Conservation (phyloP, 2,888 invertebrate species). For the Uropetala carovei region DNA sequence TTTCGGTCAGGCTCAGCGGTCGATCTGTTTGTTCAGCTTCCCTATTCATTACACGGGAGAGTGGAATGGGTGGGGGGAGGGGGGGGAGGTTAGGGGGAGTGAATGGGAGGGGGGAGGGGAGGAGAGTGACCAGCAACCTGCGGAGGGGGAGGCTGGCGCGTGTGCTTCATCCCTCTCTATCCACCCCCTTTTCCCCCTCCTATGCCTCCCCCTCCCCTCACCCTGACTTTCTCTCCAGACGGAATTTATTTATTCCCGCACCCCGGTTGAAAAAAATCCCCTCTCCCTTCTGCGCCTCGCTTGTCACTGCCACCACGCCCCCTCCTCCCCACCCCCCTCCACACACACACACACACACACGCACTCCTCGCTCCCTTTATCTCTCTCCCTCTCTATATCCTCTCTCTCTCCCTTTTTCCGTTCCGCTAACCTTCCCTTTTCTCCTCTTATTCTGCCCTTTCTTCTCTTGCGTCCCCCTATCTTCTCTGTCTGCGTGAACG, state of each 20-base stretch:
- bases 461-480: not conserved
- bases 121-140: not conserved
- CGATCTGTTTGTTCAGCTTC: conserved; percentile 46
- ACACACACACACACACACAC: not conserved
- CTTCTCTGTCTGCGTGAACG: not conserved
- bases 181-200: not conserved
- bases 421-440: not conserved
- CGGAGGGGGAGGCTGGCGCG: not conserved
- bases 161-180: not conserved
- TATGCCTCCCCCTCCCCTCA: no score
- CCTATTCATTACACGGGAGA: conserved; percentile 23
- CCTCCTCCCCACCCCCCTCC: not conserved
- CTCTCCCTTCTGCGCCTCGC: not conserved
- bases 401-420: not conserved
- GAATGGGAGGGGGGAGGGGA: not conserved
- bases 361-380: not conserved
- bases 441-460: not conserved
- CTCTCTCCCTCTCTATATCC: not conserved
- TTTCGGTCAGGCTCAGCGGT: conserved; percentile 29
- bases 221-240: not conserved
- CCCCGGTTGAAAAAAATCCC: not conserved
- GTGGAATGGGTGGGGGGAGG: not conserved
- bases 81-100: not conserved
- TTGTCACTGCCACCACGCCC: conserved; percentile 8
- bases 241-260: conserved; percentile 11